A percentile compares a stretch with the other conserved stretches of the same genome.
Conservation (phyloP, 2,888 invertebrate genomes). For the Hypercompe scribonia region DNA sequence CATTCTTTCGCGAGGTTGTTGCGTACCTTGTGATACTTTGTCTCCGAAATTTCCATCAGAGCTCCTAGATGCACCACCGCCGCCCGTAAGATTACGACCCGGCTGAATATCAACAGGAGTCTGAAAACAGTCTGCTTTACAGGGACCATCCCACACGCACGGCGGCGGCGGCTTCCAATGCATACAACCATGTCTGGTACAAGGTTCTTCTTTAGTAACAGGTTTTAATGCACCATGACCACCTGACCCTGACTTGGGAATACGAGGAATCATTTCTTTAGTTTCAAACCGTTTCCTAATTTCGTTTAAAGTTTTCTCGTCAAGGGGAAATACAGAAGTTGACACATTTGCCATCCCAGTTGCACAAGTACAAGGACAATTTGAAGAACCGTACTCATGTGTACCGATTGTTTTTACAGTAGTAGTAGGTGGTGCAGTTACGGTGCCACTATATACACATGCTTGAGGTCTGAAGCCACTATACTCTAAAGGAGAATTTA, state of each 20-base stretch:
- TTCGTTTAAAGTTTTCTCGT: slow-evolving; percentile 63
- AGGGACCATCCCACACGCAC: slow-evolving; percentile 77
- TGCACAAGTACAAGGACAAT: slow-evolving; percentile 53
- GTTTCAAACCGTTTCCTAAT: slow-evolving; percentile 66
- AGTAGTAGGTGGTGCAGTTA: slow-evolving; percentile 25
- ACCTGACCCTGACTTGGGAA: slow-evolving; percentile 56
- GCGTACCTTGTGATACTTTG: slow-evolving; percentile 23
- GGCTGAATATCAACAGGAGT: slow-evolving; percentile 68
- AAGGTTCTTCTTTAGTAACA: slow-evolving; percentile 63
- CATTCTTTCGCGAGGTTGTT: slow-evolving; percentile 52
- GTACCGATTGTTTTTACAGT: slow-evolving; percentile 18
- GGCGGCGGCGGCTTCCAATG: slow-evolving; percentile 79
- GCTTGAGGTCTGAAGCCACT: slow-evolving; percentile 28
- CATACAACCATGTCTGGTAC: slow-evolving; percentile 73
- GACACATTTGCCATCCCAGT: slow-evolving; percentile 41
- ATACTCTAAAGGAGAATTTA: slow-evolving; percentile 37
- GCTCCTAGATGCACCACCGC: slow-evolving; percentile 43
- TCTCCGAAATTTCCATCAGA: slow-evolving; percentile 17
- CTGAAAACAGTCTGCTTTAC: slow-evolving; percentile 80
- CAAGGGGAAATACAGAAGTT: slow-evolving; percentile 62
- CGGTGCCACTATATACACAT: slow-evolving; percentile 44
- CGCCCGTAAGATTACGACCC: slow-evolving; percentile 65
- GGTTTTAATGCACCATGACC: slow-evolving; percentile 56
- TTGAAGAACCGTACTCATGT: slow-evolving; percentile 22
- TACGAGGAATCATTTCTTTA: slow-evolving; percentile 56